Percentiles rank a stretch among this genome's conserved stretches.
phyloP scores from a whole-genome alignment of 2,113 vertebrate species.

The Lophotis ruficrista region DNA sequence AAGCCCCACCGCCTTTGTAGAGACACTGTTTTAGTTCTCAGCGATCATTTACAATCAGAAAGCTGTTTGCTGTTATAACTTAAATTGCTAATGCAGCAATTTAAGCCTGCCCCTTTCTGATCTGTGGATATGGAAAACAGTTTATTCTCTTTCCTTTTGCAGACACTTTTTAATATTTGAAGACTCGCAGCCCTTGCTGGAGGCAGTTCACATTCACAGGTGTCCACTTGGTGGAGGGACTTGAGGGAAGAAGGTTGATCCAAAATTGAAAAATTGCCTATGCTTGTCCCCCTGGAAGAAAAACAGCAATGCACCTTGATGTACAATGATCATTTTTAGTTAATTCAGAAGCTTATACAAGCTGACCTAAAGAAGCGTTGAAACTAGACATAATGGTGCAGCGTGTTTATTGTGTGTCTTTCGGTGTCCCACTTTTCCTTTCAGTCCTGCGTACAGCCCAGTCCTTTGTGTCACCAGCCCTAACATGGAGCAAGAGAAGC shows the following conservation, averaged over 20 bases:
- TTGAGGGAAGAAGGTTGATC: background rate
- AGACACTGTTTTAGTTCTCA: background rate
- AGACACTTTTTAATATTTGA: background rate
- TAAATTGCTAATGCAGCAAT: background rate
- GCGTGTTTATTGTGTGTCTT: background rate
- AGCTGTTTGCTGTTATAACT: background rate
- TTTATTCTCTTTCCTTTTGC: background rate
- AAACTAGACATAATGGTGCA: background rate
- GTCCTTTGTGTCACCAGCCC: background rate
- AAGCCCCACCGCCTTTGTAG: background rate
- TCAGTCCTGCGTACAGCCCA: rapidly evolving
- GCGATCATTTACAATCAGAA: background rate
- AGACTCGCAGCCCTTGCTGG: background rate
- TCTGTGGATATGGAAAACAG: background rate
- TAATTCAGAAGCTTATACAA: background rate
- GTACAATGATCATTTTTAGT: background rate
- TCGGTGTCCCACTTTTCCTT: background rate
- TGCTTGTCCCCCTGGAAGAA: background rate
- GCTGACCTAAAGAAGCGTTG: background rate
- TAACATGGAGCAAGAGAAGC: background rate
- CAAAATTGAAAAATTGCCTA: background rate
- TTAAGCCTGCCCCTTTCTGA: background rate
- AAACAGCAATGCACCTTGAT: background rate
- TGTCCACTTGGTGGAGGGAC: background rate
- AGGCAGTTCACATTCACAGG: background rate